Percentiles rank a stretch among this genome's conserved stretches.
Conservation (phyloP, 92 coral and sea anemone genomes). For the Chrysogorgia sp. region DNA sequence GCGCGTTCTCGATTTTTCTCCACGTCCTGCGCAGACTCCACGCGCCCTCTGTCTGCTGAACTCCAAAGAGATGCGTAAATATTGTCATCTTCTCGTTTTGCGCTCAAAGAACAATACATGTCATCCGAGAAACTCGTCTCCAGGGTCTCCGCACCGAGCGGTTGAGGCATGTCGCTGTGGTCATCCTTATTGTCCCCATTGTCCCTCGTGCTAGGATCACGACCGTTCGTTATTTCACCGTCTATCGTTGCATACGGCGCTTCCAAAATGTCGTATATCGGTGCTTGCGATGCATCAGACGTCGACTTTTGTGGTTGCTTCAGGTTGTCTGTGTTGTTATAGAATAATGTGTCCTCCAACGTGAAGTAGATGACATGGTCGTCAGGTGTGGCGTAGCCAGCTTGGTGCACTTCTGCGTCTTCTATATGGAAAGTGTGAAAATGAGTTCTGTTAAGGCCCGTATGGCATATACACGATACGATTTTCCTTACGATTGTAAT, state of each 20-base stretch:
- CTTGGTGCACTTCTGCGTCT: neutral
- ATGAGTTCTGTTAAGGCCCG: no score
- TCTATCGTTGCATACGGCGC: neutral
- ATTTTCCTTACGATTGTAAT: no score
- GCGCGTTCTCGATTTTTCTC: no score
- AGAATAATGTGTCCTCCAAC: no score
- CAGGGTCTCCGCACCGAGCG: neutral
- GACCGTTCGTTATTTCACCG: neutral
- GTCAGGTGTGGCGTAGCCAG: neutral
- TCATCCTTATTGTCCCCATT: neutral
- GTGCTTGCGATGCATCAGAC: neutral
- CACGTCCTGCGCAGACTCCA: no score
- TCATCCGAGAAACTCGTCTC: constrained; percentile 8
- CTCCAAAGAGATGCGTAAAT: neutral
- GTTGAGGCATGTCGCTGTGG: neutral
- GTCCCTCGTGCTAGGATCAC: neutral
- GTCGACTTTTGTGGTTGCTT: neutral
- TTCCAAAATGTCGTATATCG: neutral
- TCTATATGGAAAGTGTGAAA: neutral
- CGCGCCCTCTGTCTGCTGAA: no score
- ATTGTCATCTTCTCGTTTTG: neutral
- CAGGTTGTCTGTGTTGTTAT: no score
- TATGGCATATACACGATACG: no score
- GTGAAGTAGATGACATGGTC: neutral
- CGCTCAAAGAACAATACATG: constrained; percentile 3